Evolutionary conservation across 2,113 vertebrate species (phyloP), one percentile per base, ranked within the genome.

Genomic region (Chinchilla lanigera): DNA sequence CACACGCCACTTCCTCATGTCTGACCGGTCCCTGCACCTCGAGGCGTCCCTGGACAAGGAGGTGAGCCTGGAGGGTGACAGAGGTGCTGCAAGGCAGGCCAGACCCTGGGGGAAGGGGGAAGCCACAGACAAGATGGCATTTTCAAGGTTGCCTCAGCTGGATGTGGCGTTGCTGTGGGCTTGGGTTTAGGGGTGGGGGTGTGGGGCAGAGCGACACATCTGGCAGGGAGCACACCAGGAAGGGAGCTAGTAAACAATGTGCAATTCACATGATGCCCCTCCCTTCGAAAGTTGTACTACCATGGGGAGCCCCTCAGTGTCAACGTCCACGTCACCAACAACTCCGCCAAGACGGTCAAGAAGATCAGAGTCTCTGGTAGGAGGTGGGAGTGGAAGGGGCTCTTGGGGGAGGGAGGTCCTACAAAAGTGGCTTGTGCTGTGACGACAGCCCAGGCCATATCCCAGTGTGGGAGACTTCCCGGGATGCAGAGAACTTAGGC

Each of bases 281-380:
- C 80, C 60, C 65, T 82, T 52, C 56, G 35, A 96, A 93, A 99
- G 99, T 98, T 99, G 10, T 99, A 99, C 95, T 99, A 99, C 93
- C 99, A 98, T 2, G 99, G 99, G 5, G 99, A 99, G 96, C 99
- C 99, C 38, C 99, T 99, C 98, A 99, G 97, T 61, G 99, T 99
- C 97, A 99, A 99, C 4, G 99, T 99, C 52, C 99, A 99, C 10
- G 99, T 99, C 97, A 99, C 99, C 98, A 99, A 99, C 98, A 99
- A 99, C 98, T 99, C 99, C 85, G 99, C 99, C 97, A 99, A 99
- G 98, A 99, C 99, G 0, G 98, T 99, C 69, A 99, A 99, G 98
- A 99, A 99, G 96, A 99, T 99, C 75, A 99, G 99, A 98, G 99
- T 99, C 95, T 99, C 99, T 17, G 99, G 99, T 99, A 95, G 93